Base-by-base conservation (phyloP, 2,113 vertebrate genomes). In the Coregonus clupeaformis region DNA sequence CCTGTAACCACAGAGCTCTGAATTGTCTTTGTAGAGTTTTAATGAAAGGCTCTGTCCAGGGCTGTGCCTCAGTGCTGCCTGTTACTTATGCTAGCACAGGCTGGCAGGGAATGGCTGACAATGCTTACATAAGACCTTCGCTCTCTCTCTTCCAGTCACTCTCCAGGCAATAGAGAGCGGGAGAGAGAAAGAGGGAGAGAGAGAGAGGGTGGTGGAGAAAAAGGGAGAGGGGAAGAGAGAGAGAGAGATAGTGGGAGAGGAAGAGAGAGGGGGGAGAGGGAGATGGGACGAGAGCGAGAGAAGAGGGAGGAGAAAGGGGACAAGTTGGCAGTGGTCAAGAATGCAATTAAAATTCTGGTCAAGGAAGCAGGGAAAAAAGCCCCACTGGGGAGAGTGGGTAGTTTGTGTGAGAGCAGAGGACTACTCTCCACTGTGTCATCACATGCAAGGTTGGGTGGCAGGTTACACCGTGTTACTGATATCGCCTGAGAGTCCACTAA, bases 301-400 rank as follows among this genome's bases (percentile, higher is more conserved):
- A 57, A 55, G 25, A 36, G 9, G 32, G 11, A 57, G 5, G 60
- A 72, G 42, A 65, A 24, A 49, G 25, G 6, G 72, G 22, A 25
- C 72, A 72, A 76, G 71, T 85, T 71, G 71, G 75, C 67, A 76
- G 72, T 74, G 68, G 27, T 25, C 75, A 42, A 13, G 73, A 74
- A 30, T 6, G 55, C 79, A 82, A 85, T 83, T 85, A 74, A 83
- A 82, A 85, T 80, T 74, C 75, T 71, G 74, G 47, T 80, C 68
- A 76, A 74, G 52, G 57, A 69, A 71, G 63, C 42, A 32, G 25
- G 16, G 16, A 25, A 64, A 29, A 52, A 64, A 32, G 29, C 16
- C 57, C 16, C 30, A 55, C 24, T 68, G 49, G 78, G 78, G 65
- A 47, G 47, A 71, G 29, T 71, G 36, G 32, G 68, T 27, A 24